Evolutionary conservation across 2,797 vertebrate genomes (phyloP).

Genomic region (Melanotaenia trifasciata): DNA sequence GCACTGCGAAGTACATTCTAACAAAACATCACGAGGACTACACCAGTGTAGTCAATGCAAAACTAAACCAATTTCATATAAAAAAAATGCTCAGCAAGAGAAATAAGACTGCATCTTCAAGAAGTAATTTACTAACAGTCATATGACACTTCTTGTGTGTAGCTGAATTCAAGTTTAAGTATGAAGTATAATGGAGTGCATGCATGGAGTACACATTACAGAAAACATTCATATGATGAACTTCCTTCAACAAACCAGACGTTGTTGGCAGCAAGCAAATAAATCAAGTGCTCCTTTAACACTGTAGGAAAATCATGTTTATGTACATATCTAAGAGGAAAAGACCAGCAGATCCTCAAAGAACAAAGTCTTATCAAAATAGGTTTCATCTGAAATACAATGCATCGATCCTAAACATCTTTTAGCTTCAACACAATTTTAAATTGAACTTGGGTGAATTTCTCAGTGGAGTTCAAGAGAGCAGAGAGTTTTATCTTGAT

Average conservation of each 20-base stretch:
- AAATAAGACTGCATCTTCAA: conserved; percentile 47
- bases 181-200: conserved; percentile 60
- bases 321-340: conserved; percentile 62
- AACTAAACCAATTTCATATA: conserved; percentile 42
- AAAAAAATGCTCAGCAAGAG: conserved; percentile 31
- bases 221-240: conserved; percentile 15
- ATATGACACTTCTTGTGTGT: conserved; percentile 27
- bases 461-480: conserved; percentile 7
- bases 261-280: not conserved
- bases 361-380: conserved; percentile 46
- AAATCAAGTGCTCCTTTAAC: conserved; percentile 64
- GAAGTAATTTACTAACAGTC: conserved; percentile 23
- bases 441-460: not conserved
- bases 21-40: conserved; percentile 72
- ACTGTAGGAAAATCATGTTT: conserved; percentile 50
- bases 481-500: not conserved
- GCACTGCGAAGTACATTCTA: conserved; percentile 56
- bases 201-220: conserved; percentile 63
- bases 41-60: conserved; percentile 83
- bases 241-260: conserved; percentile 47
- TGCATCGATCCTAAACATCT: not conserved
- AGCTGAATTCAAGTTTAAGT: conserved; percentile 60
- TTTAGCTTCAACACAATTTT: conserved; percentile 20
- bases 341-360: conserved; percentile 80
- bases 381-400: conserved; percentile 27